phyloP scores from a whole-genome alignment of 2,113 vertebrate genomes.

The Apeltes quadracus region DNA sequence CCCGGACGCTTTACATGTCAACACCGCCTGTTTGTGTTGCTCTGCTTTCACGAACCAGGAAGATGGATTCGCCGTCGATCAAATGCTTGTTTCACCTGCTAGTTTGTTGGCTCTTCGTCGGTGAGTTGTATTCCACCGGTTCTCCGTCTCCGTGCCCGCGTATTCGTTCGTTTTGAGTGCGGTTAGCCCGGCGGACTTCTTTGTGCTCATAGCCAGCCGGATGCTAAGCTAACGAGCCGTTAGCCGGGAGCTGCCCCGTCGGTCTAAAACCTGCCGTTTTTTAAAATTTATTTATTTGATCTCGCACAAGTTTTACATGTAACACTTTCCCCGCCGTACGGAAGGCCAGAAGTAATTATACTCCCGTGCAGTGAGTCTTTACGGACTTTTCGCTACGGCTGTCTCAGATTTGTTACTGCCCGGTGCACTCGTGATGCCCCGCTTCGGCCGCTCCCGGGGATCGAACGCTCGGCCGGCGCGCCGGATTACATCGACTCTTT shows the following conservation, averaged over 20 bases:
- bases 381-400: not conserved
- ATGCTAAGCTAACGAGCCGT: slow-evolving; percentile 58
- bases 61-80: slow-evolving; percentile 74
- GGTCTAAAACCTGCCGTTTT: not conserved
- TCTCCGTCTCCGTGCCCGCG: rapidly evolving
- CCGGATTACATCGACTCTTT: not conserved
- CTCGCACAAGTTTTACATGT: slow-evolving; percentile 3
- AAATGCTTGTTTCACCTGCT: slow-evolving; percentile 59
- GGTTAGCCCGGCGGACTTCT: slow-evolving; percentile 35
- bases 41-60: slow-evolving; percentile 73
- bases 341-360: too few relatives aligned
- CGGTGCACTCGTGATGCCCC: slow-evolving; percentile 60
- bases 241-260: slow-evolving; percentile 27
- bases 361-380: not conserved
- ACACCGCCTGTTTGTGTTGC: slow-evolving; percentile 70
- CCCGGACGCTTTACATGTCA: slow-evolving; percentile 61
- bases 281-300: too few relatives aligned
- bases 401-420: not conserved
- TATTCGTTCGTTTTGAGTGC: not conserved
- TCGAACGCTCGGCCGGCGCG: not conserved
- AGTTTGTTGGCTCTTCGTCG: slow-evolving; percentile 55
- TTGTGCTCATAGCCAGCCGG: slow-evolving; percentile 54
- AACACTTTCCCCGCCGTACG: too few relatives aligned
- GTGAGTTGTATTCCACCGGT: slow-evolving; percentile 51
- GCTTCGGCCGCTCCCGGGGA: slow-evolving; percentile 10